Base-by-base conservation (phyloP, 2,888 invertebrate species). In the Macropis europaea region DNA sequence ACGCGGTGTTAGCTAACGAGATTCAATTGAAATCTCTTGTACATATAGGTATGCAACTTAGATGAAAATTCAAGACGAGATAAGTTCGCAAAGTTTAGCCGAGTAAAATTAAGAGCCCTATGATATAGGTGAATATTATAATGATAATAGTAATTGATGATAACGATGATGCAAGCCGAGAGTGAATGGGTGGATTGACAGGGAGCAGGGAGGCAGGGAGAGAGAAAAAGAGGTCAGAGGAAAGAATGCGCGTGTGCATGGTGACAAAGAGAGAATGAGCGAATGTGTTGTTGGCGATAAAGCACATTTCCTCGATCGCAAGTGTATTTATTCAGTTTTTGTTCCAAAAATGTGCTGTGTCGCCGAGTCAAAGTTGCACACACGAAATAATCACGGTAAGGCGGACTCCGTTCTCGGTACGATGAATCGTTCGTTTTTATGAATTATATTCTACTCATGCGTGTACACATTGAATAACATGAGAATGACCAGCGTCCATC, bases 321-420 rank as follows among this genome's bases (percentile, higher is more conserved):
- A 22, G 45, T 76, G 82, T 84, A 87, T 87, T 86, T 86, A 87
- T 86, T 85, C 70, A 82, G 73, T 83, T 81, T 42, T 78, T 77
- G 78, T 74, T 74, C 76, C 78, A 80, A 38, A 43, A 83, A 84
- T 84, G 84, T 83, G 83, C 77, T 83, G 67, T 84, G 70, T 83
- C 84, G 86, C 76, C 68, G 61, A 34, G 52, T 77, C 75, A 62
- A 76, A 73, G 75, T 73, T 79, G 79, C 82, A 83, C 81, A 81
- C 81, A 57, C 52, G 52, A 79, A 71, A 67, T 73, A 68, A 73
- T 81, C 62, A 62, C 74, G 61, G 50, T 72, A 56, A 74, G 69
- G 59, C 61, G 69, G 61, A 52, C 30, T 53, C 53, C 68, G 69
- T 71, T 73, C 57, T 54, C 48, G 70, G 69, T 54, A 38, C 66